Percentiles rank a stretch among this genome's conserved stretches.
Evolutionary conservation across 2,113 vertebrate genomes (phyloP).

Genomic region (Alligator mississippiensis): DNA sequence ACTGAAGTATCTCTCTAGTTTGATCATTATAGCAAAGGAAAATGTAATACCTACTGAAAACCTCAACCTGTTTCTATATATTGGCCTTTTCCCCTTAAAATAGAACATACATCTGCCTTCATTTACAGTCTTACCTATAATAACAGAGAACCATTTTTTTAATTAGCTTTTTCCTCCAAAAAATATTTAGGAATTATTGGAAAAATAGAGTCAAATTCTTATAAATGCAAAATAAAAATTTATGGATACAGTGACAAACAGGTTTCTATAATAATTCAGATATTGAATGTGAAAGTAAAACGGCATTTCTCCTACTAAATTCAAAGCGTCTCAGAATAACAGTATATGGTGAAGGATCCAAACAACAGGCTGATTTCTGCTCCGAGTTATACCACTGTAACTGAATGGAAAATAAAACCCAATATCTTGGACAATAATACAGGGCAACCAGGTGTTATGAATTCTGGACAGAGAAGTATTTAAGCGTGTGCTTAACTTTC

Average conservation of each 20-base stretch:
- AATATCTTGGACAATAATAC: not conserved
- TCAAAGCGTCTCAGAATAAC: not conserved
- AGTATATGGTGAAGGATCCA: not conserved
- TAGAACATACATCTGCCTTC: not conserved
- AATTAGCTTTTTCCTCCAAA: constrained; percentile 14
- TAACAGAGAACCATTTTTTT: not conserved
- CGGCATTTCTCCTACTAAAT: not conserved
- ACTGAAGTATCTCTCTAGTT: not conserved
- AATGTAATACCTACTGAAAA: not conserved
- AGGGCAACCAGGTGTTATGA: not conserved
- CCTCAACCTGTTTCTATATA: not conserved
- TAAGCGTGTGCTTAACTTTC: not conserved
- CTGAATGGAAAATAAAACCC: not conserved
- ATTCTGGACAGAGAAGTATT: not conserved
- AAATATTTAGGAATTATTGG: constrained; percentile 16
- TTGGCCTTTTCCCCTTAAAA: not conserved
- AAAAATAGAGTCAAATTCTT: not conserved
- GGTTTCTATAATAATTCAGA: not conserved
- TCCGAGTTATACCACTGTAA: not conserved
- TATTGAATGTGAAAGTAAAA: not conserved
- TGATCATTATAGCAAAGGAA: not conserved
- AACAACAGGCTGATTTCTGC: not conserved
- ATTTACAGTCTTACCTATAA: not conserved
- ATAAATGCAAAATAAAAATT: not conserved
- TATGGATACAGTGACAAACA: not conserved